Evolutionary conservation across 2,113 vertebrate species (phyloP).

Genomic region (Oryctolagus cuniculus): DNA sequence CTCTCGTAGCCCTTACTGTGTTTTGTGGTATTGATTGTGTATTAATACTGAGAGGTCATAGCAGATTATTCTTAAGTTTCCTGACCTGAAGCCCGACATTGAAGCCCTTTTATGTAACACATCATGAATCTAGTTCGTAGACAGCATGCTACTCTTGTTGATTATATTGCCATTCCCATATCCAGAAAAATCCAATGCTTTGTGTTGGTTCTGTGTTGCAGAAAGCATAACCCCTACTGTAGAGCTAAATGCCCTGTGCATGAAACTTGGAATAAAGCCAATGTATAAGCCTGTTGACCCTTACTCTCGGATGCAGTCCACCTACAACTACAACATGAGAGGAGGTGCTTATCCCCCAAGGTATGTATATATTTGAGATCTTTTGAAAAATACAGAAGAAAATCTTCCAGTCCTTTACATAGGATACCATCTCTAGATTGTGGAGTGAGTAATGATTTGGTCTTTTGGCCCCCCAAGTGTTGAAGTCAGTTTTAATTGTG

Average conservation of each 20-base stretch:
- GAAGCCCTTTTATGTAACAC: background rate
- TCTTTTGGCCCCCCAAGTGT: background rate
- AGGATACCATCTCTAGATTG: background rate
- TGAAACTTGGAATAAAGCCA: slow-evolving; percentile 98
- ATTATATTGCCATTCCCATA: slow-evolving; percentile 26
- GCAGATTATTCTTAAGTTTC: slow-evolving; percentile 57
- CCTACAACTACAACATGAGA: slow-evolving; percentile 95
- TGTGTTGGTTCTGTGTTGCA: slow-evolving; percentile 83
- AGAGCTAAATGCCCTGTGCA: slow-evolving; percentile 97
- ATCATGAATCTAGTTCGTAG: slow-evolving; percentile 24
- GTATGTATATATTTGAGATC: slow-evolving; percentile 85
- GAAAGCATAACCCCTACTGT: slow-evolving; percentile 96
- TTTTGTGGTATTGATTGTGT: slow-evolving; percentile 46
- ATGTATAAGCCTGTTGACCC: slow-evolving; percentile 97
- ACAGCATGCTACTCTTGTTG: background rate
- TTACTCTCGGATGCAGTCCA: slow-evolving; percentile 96
- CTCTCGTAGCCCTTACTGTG: background rate
- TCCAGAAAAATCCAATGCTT: slow-evolving; percentile 19
- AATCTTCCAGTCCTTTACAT: background rate
- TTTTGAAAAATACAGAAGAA: background rate
- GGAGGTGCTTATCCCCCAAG: slow-evolving; percentile 94
- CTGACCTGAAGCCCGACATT: background rate
- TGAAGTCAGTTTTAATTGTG: background rate
- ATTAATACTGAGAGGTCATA: slow-evolving; percentile 27
- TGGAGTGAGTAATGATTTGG: background rate